Percentiles rank a stretch among this genome's conserved stretches.
These are phyloP conservation scores for Acleris laterana DNA, from an alignment of 2,888 invertebrate genomes.

Conservation along the genomic window DNA sequence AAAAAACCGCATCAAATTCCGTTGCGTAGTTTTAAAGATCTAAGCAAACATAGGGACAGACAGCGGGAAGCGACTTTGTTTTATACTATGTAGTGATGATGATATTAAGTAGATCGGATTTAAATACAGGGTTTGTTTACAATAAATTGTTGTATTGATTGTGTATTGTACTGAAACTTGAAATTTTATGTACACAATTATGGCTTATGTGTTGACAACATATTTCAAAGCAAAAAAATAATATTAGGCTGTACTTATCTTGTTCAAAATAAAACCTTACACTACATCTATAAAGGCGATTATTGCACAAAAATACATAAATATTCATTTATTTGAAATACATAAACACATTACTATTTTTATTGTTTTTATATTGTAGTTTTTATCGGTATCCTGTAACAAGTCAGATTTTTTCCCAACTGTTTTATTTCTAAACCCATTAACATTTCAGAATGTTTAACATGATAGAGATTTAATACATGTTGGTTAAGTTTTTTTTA, in stretches of 20 bases:
- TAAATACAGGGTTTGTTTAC: background rate
- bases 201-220: conserved; percentile 16
- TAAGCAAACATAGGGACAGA: no score
- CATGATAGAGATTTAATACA: no score
- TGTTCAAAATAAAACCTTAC: conserved; percentile 42
- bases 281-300: conserved; percentile 34
- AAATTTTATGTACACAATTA: conserved; percentile 31
- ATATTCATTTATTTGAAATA: conserved; percentile 26
- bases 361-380: background rate
- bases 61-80: no score
- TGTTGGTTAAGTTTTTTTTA: no score
- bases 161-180: conserved; percentile 5
- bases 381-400: no score
- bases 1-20: no score
- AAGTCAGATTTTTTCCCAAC: no score
- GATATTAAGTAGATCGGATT: background rate
- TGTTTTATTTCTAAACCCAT: no score
- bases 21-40: no score
- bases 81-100: no score
- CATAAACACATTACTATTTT: conserved; percentile 3
- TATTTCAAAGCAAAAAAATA: conserved; percentile 19
- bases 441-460: no score
- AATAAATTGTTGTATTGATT: conserved; percentile 6
- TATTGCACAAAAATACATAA: conserved; percentile 43
- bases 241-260: conserved; percentile 31